A percentile compares a stretch with the other conserved stretches of the same genome.
These are phyloP conservation scores for Anoncus sp. DNA, from an alignment of 2,888 invertebrate species.

Conservation along the genomic window DNA sequence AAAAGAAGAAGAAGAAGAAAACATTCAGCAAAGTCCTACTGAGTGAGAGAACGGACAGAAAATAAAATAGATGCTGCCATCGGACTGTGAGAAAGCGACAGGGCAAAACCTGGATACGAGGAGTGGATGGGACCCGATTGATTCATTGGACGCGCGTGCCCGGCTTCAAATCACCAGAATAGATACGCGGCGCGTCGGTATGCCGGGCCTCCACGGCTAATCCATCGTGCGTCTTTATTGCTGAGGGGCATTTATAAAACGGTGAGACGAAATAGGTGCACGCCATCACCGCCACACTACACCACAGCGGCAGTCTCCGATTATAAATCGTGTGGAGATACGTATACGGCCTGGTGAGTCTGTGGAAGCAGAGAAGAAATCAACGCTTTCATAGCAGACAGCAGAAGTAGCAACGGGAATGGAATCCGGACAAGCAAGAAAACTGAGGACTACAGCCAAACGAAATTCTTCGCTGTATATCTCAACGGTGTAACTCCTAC, in stretches of 20 bases:
- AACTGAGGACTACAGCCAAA: constrained; percentile 6
- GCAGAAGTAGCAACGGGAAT: constrained; percentile 8
- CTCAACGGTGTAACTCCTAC: neutral
- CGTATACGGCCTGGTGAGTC: constrained; percentile 48
- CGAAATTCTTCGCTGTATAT: constrained; percentile 4
- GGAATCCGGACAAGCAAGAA: constrained; percentile 11
- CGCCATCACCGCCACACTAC: constrained; percentile 45
- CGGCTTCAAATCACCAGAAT: constrained; percentile 83
- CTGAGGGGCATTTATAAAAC: constrained; percentile 81
- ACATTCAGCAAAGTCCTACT: constrained; percentile 3
- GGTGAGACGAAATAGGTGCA: constrained; percentile 68
- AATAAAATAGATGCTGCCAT: constrained; percentile 37
- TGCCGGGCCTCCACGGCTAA: constrained; percentile 79
- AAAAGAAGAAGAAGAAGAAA: constrained; percentile 36
- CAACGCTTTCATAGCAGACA: constrained; percentile 51
- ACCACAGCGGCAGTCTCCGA: constrained; percentile 67
- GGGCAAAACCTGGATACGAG: constrained; percentile 62
- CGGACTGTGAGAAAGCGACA: constrained; percentile 56
- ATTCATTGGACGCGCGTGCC: constrained; percentile 83
- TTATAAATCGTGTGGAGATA: constrained; percentile 76
- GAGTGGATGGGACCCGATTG: constrained; percentile 78
- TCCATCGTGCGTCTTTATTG: constrained; percentile 82
- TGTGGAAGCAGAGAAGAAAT: constrained; percentile 46
- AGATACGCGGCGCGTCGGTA: constrained; percentile 80
- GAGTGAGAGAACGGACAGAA: constrained; percentile 34